Conservation (phyloP, 2,888 invertebrate genomes). For the Stenolophus ochropezus region DNA sequence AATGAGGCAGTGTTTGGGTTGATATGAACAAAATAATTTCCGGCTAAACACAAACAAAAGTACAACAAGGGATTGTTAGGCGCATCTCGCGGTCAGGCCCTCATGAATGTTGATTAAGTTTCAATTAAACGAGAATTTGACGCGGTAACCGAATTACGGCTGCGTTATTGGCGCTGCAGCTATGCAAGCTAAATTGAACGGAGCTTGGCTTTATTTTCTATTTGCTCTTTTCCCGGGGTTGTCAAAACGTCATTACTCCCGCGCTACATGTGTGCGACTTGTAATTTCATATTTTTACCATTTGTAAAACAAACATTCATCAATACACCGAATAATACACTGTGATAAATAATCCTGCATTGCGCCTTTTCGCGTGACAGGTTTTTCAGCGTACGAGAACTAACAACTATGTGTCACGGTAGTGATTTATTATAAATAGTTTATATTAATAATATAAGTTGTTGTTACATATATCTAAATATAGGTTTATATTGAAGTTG, state of each 20-base stretch:
- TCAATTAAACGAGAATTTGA: constrained; percentile 22
- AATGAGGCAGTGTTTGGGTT: too few species aligned
- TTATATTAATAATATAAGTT: too few species aligned
- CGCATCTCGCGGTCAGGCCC: constrained; percentile 4
- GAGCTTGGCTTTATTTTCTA: neutral
- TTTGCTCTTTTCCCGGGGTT: neutral
- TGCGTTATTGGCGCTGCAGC: neutral
- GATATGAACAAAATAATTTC: neutral
- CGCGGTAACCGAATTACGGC: constrained; percentile 2
- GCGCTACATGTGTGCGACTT: neutral
- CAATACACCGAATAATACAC: constrained; percentile 1
- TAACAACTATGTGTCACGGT: too few species aligned
- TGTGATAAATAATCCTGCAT: too few species aligned
- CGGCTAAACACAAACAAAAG: neutral
- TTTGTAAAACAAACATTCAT: neutral
- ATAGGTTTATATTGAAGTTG: too few species aligned
- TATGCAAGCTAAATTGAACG: constrained; percentile 3
- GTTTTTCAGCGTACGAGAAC: too few species aligned
- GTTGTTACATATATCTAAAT: too few species aligned
- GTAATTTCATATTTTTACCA: constrained; percentile 17
- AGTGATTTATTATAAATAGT: too few species aligned
- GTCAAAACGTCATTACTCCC: constrained; percentile 23
- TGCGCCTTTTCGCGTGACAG: too few species aligned
- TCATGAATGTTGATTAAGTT: constrained; percentile 33
- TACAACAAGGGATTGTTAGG: neutral